phyloP scores from a whole-genome alignment of 2,797 vertebrate species.

The Gobio occitaniae region DNA sequence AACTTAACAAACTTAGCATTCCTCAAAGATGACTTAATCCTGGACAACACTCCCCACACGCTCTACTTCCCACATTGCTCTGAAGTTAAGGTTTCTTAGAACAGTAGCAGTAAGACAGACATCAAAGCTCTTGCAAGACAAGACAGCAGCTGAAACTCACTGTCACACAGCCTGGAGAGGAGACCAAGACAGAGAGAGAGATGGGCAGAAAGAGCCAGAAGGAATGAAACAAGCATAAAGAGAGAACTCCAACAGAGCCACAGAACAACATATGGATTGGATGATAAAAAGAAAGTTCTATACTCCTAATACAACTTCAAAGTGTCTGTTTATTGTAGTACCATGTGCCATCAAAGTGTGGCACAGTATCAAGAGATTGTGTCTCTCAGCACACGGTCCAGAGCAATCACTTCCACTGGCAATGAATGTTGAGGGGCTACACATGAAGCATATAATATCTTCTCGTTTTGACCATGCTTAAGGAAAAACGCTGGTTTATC shows the following conservation, averaged over 20 bases:
- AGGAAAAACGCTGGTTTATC: constrained; percentile 3
- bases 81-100: constrained; percentile 37
- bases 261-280: constrained; percentile 48
- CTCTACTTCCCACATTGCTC: constrained; percentile 17
- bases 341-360: constrained; percentile 15
- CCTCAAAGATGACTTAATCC: constrained; percentile 25
- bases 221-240: constrained; percentile 16
- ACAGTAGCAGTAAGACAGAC: constrained; percentile 45
- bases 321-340: constrained; percentile 30
- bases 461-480: constrained; percentile 7
- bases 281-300: neutral
- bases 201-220: constrained; percentile 12
- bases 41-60: constrained; percentile 20
- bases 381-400: neutral
- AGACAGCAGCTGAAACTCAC: constrained; percentile 56
- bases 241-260: constrained; percentile 26
- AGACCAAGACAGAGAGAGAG: constrained; percentile 7
- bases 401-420: neutral
- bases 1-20: neutral
- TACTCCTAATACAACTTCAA: constrained; percentile 50
- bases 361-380: constrained; percentile 1
- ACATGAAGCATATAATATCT: neutral
- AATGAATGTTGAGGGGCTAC: neutral
- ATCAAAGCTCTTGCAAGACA: constrained; percentile 55
- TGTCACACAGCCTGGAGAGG: constrained; percentile 54